Evolutionary conservation across 1,140 invertebrate genomes (phyloP).

Genomic region (Lysiphlebus fabarum): DNA sequence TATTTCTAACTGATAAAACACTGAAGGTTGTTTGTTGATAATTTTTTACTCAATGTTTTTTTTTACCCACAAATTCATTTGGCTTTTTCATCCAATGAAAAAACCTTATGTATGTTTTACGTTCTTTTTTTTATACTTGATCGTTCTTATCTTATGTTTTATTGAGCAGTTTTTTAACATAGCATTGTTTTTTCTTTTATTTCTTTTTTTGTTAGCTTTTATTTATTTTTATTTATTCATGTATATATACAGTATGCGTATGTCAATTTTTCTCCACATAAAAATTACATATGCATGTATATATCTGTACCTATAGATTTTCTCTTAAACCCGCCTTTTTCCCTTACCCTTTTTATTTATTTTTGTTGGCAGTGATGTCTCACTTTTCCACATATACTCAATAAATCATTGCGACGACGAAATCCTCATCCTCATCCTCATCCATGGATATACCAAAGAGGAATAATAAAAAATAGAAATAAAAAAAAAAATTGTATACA

Average conservation of each 20-base stretch:
- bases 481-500: conserved; percentile 1
- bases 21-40: too few relatives aligned
- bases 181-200: conserved; percentile 5
- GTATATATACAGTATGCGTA: too few relatives aligned
- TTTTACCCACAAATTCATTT: neutral
- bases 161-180: conserved; percentile 20
- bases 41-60: conserved; percentile 2
- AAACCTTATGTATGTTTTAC: neutral
- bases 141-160: conserved; percentile 17
- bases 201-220: neutral
- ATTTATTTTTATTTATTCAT: neutral
- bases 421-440: neutral
- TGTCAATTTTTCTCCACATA: too few relatives aligned
- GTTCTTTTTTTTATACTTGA: conserved; percentile 4
- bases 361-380: neutral
- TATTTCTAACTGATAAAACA: too few relatives aligned
- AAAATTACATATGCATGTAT: too few relatives aligned
- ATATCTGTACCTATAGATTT: too few relatives aligned
- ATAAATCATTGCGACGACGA: conserved; percentile 9
- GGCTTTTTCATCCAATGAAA: neutral
- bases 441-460: neutral
- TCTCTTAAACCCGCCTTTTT: neutral
- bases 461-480: too few relatives aligned
- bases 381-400: conserved; percentile 16
- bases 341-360: neutral